These are phyloP conservation scores for Brachylomia viminalis DNA, from an alignment of 2,888 invertebrate genomes.

Conservation along the genomic window DNA sequence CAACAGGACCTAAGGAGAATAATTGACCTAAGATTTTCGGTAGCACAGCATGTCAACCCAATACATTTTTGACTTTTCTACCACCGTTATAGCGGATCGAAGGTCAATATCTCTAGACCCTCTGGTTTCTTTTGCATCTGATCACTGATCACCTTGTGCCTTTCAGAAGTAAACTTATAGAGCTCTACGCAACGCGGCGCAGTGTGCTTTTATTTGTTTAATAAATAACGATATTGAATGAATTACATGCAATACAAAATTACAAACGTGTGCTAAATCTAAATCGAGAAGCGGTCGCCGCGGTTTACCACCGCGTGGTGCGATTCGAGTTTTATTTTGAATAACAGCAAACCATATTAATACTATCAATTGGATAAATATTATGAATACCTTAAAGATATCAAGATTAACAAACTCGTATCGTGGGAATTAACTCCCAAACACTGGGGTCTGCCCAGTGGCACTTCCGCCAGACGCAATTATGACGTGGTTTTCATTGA, in stretches of 20 bases:
- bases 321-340: neutral
- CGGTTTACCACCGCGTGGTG: no score
- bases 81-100: no score
- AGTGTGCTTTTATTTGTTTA: neutral
- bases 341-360: neutral
- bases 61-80: no score
- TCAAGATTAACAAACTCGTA: constrained; percentile 7
- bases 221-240: neutral
- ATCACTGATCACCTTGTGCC: no score
- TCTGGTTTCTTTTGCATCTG: no score
- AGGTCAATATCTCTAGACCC: no score
- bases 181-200: no score
- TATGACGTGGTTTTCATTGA: neutral
- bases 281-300: neutral
- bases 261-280: neutral
- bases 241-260: neutral
- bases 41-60: no score
- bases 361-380: neutral
- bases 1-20: no score
- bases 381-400: constrained; percentile 6
- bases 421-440: constrained; percentile 24
- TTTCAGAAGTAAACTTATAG: no score
- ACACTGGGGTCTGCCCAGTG: neutral
- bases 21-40: no score
- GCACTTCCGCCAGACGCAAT: constrained; percentile 1